Evolutionary conservation across 2,888 invertebrate genomes (phyloP).

Genomic region (Lutraria lutraria): DNA sequence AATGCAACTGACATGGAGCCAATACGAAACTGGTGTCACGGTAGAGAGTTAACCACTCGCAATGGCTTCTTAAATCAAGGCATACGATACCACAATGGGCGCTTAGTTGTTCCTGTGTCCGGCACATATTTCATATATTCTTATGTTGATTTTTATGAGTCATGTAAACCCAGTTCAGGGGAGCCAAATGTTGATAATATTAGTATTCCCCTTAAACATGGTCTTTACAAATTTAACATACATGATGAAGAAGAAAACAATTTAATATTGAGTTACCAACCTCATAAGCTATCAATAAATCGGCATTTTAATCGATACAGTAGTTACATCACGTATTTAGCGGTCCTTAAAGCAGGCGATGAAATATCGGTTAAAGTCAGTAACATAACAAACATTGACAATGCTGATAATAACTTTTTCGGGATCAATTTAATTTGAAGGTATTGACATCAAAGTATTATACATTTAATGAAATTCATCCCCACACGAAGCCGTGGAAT

Average conservation of each 20-base stretch:
- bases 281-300: slow-evolving; percentile 28
- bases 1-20: slow-evolving; percentile 3
- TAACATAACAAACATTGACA: slow-evolving; percentile 22
- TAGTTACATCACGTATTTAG: slow-evolving; percentile 29
- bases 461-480: not conserved
- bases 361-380: slow-evolving; percentile 40
- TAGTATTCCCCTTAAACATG: slow-evolving; percentile 23
- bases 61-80: slow-evolving; percentile 22
- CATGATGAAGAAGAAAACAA: not conserved
- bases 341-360: slow-evolving; percentile 35
- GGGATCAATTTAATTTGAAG: slow-evolving; percentile 26
- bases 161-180: not conserved
- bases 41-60: slow-evolving; percentile 19
- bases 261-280: slow-evolving; percentile 17
- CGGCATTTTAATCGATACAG: slow-evolving; percentile 30
- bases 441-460: too few species aligned
- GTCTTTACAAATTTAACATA: slow-evolving; percentile 37
- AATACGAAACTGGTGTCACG: slow-evolving; percentile 22
- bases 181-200: not conserved
- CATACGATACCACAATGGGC: slow-evolving; percentile 38
- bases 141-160: slow-evolving; percentile 29
- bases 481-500: too few species aligned
- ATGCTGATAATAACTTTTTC: slow-evolving; percentile 31
- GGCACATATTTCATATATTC: slow-evolving; percentile 42
- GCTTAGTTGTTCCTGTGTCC: slow-evolving; percentile 35